Percentiles rank a stretch among this genome's conserved stretches.
These are phyloP conservation scores for Sorex araneus DNA, from an alignment of 2,113 vertebrate genomes.

Conservation along the genomic window DNA sequence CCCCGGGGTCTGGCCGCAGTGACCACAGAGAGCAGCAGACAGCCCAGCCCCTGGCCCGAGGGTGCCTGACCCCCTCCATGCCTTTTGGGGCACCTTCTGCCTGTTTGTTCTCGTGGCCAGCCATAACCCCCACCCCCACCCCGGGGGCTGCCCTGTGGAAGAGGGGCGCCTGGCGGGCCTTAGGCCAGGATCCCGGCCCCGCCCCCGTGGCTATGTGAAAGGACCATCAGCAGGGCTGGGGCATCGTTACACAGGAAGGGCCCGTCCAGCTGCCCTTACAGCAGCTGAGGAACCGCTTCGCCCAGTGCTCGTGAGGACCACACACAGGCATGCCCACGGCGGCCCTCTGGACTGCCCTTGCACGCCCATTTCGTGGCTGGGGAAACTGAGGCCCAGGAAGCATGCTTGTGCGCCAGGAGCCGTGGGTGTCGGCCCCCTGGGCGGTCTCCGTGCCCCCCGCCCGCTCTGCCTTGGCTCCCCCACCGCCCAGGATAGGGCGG, in stretches of 20 bases:
- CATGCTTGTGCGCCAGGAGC: background rate
- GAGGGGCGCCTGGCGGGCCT: background rate
- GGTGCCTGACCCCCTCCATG: background rate
- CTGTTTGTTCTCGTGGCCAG: background rate
- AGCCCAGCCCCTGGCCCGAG: background rate
- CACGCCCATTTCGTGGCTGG: background rate
- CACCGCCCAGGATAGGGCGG: background rate
- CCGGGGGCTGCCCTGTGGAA: background rate
- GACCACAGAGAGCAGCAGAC: background rate
- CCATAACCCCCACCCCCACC: background rate
- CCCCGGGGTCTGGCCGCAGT: background rate
- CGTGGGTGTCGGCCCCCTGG: too few species aligned
- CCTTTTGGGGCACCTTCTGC: too few species aligned
- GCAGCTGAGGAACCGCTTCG: background rate
- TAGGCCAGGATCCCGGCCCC: background rate
- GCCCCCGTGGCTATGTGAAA: background rate
- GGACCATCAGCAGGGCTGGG: background rate
- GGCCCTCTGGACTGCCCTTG: background rate
- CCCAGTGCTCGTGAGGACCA: background rate
- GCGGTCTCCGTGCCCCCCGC: too few species aligned
- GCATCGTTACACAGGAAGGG: background rate
- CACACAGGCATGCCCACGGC: too few species aligned
- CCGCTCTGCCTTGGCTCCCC: too few species aligned
- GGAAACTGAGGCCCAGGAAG: background rate
- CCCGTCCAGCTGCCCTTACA: too few species aligned